Conservation (phyloP, 2,113 vertebrate species). For the Mugil cephalus region DNA sequence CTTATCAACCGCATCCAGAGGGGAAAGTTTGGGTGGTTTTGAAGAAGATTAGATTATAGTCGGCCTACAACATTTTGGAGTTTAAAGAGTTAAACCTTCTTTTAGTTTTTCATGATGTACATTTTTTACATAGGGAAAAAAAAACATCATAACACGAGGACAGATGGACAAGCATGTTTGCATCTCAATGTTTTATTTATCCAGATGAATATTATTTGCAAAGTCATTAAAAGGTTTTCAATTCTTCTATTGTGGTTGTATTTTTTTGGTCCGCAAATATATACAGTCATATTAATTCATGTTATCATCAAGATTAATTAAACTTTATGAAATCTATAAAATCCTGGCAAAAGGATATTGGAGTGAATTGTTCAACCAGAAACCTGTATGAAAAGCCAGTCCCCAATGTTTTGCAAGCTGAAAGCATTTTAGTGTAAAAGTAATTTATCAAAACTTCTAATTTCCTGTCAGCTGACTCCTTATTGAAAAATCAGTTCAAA, state of each 20-base stretch:
- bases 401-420: no score
- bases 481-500: no score
- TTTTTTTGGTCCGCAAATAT: constrained; percentile 40
- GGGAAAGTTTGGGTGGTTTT: constrained; percentile 47
- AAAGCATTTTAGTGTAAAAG: no score
- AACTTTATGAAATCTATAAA: no score
- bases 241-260: constrained; percentile 83
- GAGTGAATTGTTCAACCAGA: no score
- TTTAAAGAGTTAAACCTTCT: constrained; percentile 56
- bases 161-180: constrained; percentile 88
- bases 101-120: constrained; percentile 84
- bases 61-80: constrained; percentile 49
- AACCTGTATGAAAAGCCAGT: no score
- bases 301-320: no score
- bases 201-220: constrained; percentile 91
- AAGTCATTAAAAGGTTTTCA: constrained; percentile 90
- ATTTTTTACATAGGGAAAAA: constrained; percentile 87
- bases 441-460: no score
- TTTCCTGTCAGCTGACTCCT: no score
- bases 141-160: constrained; percentile 79
- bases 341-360: no score
- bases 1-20: constrained; percentile 50
- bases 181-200: constrained; percentile 90
- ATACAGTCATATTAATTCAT: no score
- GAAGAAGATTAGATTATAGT: constrained; percentile 47